Evolutionary conservation across 2,113 vertebrate species (phyloP).

Genomic region (Platycercus adscitus): DNA sequence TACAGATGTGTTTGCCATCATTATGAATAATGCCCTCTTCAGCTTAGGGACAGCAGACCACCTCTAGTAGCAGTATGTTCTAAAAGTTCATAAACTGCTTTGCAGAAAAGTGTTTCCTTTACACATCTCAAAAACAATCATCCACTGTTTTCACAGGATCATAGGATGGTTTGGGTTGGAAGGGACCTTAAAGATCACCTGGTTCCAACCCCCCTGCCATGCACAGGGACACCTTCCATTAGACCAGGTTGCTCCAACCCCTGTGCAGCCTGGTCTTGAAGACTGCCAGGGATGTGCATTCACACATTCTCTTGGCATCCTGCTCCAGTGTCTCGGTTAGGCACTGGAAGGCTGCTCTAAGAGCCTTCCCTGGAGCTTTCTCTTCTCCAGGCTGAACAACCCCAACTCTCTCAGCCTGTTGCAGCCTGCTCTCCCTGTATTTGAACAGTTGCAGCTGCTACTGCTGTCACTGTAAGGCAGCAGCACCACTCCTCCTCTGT

Average conservation of each 20-base stretch:
- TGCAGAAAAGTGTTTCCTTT: neutral
- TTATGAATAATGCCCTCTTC: neutral
- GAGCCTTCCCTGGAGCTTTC: neutral
- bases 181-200: neutral
- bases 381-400: neutral
- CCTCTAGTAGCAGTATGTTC: neutral
- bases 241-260: neutral
- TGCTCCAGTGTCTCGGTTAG: neutral
- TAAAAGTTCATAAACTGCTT: neutral
- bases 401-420: neutral
- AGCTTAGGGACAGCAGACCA: accelerated
- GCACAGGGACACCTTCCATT: neutral
- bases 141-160: neutral
- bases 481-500: neutral
- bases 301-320: neutral
- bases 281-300: neutral
- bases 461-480: neutral
- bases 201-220: neutral
- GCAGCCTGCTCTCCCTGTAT: neutral
- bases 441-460: accelerated
- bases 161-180: neutral
- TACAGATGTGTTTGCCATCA: neutral
- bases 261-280: neutral
- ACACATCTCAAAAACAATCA: neutral
- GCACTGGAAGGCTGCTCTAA: neutral